Base-by-base conservation (phyloP, 2,113 vertebrate genomes). In the Loxodonta africana region DNA sequence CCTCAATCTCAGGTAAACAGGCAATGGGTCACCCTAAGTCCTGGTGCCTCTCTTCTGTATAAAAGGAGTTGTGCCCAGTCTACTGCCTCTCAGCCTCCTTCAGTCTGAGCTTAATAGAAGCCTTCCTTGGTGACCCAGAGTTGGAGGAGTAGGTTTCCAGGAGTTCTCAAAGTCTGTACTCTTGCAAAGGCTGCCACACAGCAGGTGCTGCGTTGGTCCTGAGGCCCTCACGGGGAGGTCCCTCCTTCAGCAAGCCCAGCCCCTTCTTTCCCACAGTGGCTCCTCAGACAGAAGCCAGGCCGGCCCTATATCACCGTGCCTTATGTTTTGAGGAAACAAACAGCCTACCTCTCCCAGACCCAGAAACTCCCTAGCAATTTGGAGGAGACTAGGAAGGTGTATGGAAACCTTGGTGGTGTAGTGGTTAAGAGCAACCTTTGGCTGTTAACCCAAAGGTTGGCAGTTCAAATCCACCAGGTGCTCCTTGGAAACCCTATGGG, bases 141-240 rank as follows among this genome's bases (percentile, higher is more conserved):
- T 3, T 81, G 65, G n/a, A 74, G 71, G 21, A 25, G 30, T 51
- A 41, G 33, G 2, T 20, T 74, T 7, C 91, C 0, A 1, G 37
- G 37, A 51, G 18, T 53, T 69, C 53, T 60, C 0, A 0, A 88
- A 62, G 41, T 17, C 41, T 60, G 28, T 17, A 6, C 14, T 6
- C 62, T 83, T 85, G 28, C 25, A 85, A 44, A 95, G 80, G 46
- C 2, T 7, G 10, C 10, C 1, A 5, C 1, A 5, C n/a, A 51
- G 60, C 51, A 25, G 33, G 5, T 23, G 37, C n/a, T 84, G 37
- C 41, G 2, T 44, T 26, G 67, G 63, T n/a, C 62, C 21, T 0
- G 0, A 63, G 62, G 26, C 71, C 41, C n/a, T 37, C 1, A 1
- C 2, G 23, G 71, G 0, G 2, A 48, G 53, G 26, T 20, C 15